Base-by-base conservation (phyloP, 2,797 vertebrate species). In the Emydoidea blandingii region DNA sequence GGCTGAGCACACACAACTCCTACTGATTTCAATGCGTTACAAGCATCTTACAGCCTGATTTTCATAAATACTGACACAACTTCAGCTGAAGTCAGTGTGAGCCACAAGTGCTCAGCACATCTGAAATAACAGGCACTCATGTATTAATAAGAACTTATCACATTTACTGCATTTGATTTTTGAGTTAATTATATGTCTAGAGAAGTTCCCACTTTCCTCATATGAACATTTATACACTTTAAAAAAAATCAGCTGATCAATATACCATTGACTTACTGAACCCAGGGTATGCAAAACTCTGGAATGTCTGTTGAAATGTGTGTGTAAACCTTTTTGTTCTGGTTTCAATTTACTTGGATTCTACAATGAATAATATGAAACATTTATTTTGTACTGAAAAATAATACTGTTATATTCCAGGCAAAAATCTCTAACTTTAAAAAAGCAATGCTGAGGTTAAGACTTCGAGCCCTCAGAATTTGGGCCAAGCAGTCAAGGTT, bases 61-160 rank as follows among this genome's bases (percentile, higher is more conserved):
- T 79, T n/a, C 34, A 49, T 1, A 47, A 37, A 34, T 0, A 12
- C 4, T 34, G 49, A 16, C 0, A 0, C 44, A 74, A 12, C 23
- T 29, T 15, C 21, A 27, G 19, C 15, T 27, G 6, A 3, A 0
- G 11, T 6, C 54, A 85, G 34, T 15, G 78, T 54, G 21, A 44
- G 6, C 49, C 41, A 44, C 52, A 78, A 52, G n/a, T 62, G 25
- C 37, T 89, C 79, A 74, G 34, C 4, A 8, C n/a, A 37, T 76
- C 15, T 53, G 74, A 81, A 93, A 50, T 37, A 65, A 21, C 29
- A 54, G 41, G 23, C 54, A 3, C 29, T 83, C 29, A 19, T 1
- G 0, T 2, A 85, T 49, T 41, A 62, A 5, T 74, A 15, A 93
- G 41, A 89, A 57, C 54, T 87, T 62, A 31, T 9, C 34, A 29